Percentiles rank a stretch among this genome's conserved stretches.
These are phyloP conservation scores for Myotis davidii DNA, from an alignment of 2,113 vertebrate species.

Conservation along the genomic window DNA sequence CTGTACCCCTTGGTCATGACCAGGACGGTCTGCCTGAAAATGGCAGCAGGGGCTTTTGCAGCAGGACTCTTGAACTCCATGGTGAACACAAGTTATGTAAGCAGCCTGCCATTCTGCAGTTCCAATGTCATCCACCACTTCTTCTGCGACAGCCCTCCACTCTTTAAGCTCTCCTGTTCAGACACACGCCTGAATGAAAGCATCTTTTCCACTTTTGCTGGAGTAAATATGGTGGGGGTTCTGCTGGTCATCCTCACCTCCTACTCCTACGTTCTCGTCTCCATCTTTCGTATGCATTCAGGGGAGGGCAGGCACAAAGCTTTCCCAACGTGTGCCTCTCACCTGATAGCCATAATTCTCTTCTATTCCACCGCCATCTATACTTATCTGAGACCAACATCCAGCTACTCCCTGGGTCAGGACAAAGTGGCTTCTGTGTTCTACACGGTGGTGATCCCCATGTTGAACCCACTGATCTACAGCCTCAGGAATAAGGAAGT, in stretches of 20 bases:
- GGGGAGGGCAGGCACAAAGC: slow-evolving; percentile 52
- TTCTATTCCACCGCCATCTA: slow-evolving; percentile 54
- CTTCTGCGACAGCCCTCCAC: slow-evolving; percentile 70
- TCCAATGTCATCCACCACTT: slow-evolving; percentile 70
- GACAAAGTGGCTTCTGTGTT: slow-evolving; percentile 58
- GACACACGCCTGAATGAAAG: slow-evolving; percentile 48
- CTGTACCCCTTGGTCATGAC: slow-evolving; percentile 72
- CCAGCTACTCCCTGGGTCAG: slow-evolving; percentile 45
- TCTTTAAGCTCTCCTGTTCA: slow-evolving; percentile 63
- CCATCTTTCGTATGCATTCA: slow-evolving; percentile 5
- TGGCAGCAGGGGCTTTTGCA: slow-evolving; percentile 56
- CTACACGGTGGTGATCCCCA: slow-evolving; percentile 62
- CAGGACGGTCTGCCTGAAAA: not conserved
- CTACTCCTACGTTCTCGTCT: slow-evolving; percentile 56
- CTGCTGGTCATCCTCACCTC: slow-evolving; percentile 59
- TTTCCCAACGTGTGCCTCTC: slow-evolving; percentile 57
- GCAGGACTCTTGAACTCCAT: slow-evolving; percentile 59
- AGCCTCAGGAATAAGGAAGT: slow-evolving; percentile 66
- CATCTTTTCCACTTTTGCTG: slow-evolving; percentile 54
- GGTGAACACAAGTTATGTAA: slow-evolving; percentile 25
- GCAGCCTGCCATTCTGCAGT: slow-evolving; percentile 64
- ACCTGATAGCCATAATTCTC: slow-evolving; percentile 48
- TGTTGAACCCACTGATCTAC: slow-evolving; percentile 68
- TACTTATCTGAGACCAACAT: slow-evolving; percentile 61
- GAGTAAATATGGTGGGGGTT: not conserved